These are phyloP conservation scores for Euzetes globulus DNA, from an alignment of 2,888 invertebrate species.

Conservation along the genomic window DNA sequence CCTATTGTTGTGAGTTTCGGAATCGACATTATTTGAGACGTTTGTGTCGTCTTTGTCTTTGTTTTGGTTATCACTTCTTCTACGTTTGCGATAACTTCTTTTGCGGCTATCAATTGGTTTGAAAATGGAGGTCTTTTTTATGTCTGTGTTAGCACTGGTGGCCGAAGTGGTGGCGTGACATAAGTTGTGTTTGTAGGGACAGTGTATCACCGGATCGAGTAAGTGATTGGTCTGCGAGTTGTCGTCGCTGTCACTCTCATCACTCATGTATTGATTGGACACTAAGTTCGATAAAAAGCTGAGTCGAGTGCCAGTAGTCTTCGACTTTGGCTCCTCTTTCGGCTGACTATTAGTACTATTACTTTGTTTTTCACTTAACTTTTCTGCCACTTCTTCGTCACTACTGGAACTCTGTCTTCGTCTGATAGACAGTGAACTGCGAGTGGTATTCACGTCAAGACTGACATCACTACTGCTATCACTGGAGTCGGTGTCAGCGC, in stretches of 20 bases:
- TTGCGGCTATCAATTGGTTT: conserved; percentile 7
- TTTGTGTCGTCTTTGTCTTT: neutral
- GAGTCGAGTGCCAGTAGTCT: neutral
- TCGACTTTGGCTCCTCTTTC: neutral
- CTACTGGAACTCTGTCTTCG: neutral
- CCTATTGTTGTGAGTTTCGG: neutral
- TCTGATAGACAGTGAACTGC: neutral
- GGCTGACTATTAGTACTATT: neutral
- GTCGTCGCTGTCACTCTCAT: conserved; percentile 5
- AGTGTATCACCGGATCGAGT: neutral
- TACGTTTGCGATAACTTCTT: neutral
- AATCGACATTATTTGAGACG: neutral
- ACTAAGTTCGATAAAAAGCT: neutral
- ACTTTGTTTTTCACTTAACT: neutral
- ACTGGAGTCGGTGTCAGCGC: conserved; percentile 10
- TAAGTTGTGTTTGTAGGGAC: conserved; percentile 24
- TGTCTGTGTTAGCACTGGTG: neutral
- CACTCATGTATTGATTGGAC: neutral
- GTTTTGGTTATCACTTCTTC: conserved; percentile 1
- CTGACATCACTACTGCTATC: conserved; percentile 13
- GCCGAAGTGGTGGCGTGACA: conserved; percentile 13
- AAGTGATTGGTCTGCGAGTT: neutral
- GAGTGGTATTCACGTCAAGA: neutral
- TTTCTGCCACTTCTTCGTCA: conserved; percentile 4
- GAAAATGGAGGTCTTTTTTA: neutral